Percentiles rank a stretch among this genome's conserved stretches.
Evolutionary conservation across 2,113 vertebrate genomes (phyloP).

Genomic region (Micromys minutus): DNA sequence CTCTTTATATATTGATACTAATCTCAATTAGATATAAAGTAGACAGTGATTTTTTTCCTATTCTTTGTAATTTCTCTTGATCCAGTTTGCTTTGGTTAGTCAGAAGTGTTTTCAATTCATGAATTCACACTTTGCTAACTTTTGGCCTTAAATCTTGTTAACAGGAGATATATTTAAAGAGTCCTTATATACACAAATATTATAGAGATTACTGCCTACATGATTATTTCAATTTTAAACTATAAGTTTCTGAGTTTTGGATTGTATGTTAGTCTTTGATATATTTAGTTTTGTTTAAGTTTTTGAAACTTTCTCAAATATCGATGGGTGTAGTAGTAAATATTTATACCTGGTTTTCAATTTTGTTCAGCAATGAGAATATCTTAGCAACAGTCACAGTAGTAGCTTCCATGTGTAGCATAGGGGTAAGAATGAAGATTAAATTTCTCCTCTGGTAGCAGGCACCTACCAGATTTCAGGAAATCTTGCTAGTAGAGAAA

Average conservation of each 20-base stretch:
- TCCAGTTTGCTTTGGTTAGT: background rate
- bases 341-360: background rate
- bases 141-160: background rate
- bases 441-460: background rate
- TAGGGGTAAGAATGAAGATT: background rate
- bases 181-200: background rate
- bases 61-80: background rate
- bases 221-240: background rate
- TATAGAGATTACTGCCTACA: background rate
- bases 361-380: background rate
- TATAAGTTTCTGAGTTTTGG: background rate
- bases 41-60: background rate
- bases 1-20: background rate
- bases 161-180: background rate
- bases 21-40: background rate
- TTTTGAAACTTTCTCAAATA: background rate
- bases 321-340: background rate
- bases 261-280: background rate
- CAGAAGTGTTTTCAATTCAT: background rate
- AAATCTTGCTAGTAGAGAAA: background rate
- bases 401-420: background rate
- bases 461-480: background rate
- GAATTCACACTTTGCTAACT: background rate
- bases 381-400: background rate
- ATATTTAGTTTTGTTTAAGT: background rate